Conservation (phyloP, 2,888 invertebrate genomes). For the Mystacides longicornis region DNA sequence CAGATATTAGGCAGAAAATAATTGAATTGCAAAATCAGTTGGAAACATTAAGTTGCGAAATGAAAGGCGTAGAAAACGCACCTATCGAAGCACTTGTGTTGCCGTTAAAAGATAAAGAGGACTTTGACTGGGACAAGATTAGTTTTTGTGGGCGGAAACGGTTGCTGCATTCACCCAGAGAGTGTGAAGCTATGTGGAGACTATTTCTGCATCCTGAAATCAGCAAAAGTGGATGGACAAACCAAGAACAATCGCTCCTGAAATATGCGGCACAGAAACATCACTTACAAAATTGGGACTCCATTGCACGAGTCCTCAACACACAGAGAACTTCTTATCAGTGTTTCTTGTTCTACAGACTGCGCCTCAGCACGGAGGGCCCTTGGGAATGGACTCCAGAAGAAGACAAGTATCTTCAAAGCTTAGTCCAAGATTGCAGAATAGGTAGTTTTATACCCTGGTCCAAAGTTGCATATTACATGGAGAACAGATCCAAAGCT, state of each 20-base stretch:
- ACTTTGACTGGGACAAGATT: constrained; percentile 55
- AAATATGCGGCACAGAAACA: constrained; percentile 39
- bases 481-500: constrained; percentile 55
- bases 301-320: constrained; percentile 50
- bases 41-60: not conserved
- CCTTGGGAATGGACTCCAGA: constrained; percentile 51
- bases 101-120: constrained; percentile 33
- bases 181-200: constrained; percentile 66
- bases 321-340: constrained; percentile 60
- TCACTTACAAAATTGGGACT: constrained; percentile 58
- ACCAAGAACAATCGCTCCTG: constrained; percentile 41
- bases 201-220: constrained; percentile 61
- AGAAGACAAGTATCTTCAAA: constrained; percentile 60
- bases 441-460: constrained; percentile 66
- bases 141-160: constrained; percentile 40
- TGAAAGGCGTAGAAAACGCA: constrained; percentile 25
- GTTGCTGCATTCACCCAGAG: constrained; percentile 52
- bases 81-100: constrained; percentile 34
- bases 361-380: constrained; percentile 24
- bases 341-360: constrained; percentile 58
- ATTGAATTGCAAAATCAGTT: not conserved
- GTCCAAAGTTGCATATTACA: constrained; percentile 57
- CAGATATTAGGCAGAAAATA: not conserved
- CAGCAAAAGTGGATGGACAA: constrained; percentile 51
- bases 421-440: constrained; percentile 54